Base-by-base conservation (phyloP, 2,113 vertebrate genomes). In the Colinus virginianus region DNA sequence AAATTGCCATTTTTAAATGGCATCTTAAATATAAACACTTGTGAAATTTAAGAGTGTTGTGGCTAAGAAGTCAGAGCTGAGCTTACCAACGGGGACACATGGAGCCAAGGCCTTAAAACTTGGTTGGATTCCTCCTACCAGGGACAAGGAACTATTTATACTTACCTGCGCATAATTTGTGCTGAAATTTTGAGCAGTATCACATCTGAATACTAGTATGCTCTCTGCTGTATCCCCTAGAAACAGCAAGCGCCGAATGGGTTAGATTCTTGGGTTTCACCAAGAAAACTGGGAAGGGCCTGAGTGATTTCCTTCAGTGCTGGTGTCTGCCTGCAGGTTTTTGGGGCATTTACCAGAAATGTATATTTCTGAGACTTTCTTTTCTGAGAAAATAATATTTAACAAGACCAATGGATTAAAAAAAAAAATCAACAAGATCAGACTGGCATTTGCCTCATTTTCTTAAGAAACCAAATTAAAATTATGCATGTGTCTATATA, bases 281-380 rank as follows among this genome's bases (percentile, higher is more conserved):
- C 62, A 80, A 51, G 51, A 62, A 26, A 26, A 67, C 21, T 26
- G 13, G 11, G n/a, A 18, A n/a, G 15, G 13, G 36, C 28, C 58
- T 79, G 16, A 76, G 10, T 30, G 58, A 6, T 38, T 1, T 88
- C n/a, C 42, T 46, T 86, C 42, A 51, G 7, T 45, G 18, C 19
- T 78, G 53, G 16, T 53, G 77, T 16, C 11, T 22, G 28, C 30
- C 68, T 67, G 26, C 48, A 58, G 19, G 9, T 15, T 38, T 48
- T 21, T 21, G 46, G 42, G 42, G n/a, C 20, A 7, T 53, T 68
- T 77, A 20, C 72, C 85, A 28, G 40, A 66, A 46, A 45, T 74
- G 25, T 0, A 0, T 51, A 3, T 30, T 79, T 89, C 46, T n/a
- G 13, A 68, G 7, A 25, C 28, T 49, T 86, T 83, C 0, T 88